Evolutionary conservation across 2,113 vertebrate species (phyloP), one percentile per base, ranked within the genome.

Genomic region (Aspiorhynchus laticeps): DNA sequence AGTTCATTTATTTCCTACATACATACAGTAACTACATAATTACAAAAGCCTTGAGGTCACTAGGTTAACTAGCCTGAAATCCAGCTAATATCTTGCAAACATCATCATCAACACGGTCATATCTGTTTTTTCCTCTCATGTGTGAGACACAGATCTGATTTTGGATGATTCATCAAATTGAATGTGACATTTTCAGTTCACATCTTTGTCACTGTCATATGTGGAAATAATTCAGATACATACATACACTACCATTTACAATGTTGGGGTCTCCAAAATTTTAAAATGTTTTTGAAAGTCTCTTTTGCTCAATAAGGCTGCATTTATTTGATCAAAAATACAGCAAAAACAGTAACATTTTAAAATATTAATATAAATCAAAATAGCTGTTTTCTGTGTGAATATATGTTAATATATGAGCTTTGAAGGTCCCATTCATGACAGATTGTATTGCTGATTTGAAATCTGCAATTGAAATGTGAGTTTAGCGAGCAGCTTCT

Each of bases 171-270:
- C 38, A 74, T 74, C 11, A 38, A 24, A n/a, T 11, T 41, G 71
- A 74, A 74, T 74, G 21, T 74, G 71, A 74, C 71, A 74, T 74
- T 74, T 74, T 74, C 71, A 74, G 9, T 14, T 74, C 71, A 43
- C 38, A 74, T 74, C 71, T 74, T 21, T 74, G 71, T 74, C 71
- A 74, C 38, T n/a, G 38, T 74, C 4, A 38, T 38, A 41, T n/a
- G 36, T 24, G 33, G 9, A 12, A 41, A 74, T 14, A 5, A 73
- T 2, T 38, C 7, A 73, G 17, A 71, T 38, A 5, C 0, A 4
- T n/a, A n/a, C n/a, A n/a, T 67, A 31, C 26, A 67, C 26, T 28
- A 15, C 26, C 61, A 31, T 65, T 31, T 14, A 65, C 5, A 15
- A 5, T 12, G 28, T 65, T 31, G n/a, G 11, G 61, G 11, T 28